phyloP scores from a whole-genome alignment of 2,888 invertebrate species.

The Diarsia dahlii region DNA sequence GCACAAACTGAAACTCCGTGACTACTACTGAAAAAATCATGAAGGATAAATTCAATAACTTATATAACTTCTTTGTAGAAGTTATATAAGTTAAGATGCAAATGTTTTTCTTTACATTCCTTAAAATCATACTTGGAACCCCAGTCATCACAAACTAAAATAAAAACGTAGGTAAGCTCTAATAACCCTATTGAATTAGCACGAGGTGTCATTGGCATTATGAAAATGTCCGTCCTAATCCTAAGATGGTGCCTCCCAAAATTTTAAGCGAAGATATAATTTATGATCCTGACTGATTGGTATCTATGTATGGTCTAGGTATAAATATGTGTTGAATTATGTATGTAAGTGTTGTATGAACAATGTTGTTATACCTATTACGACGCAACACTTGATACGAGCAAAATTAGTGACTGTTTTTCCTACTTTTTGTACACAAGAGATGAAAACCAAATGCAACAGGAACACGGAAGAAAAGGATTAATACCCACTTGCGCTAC shows the following conservation, averaged over 20 bases:
- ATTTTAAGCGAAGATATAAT: constrained; percentile 54
- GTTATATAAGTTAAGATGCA: no score
- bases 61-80: no score
- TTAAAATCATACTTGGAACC: no score
- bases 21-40: no score
- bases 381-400: not conserved
- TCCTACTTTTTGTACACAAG: not conserved
- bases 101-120: no score
- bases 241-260: constrained; percentile 71
- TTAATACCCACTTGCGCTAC: not conserved
- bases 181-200: constrained; percentile 42
- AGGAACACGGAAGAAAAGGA: no score
- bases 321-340: constrained; percentile 56
- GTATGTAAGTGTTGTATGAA: constrained; percentile 31
- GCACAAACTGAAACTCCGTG: no score
- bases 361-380: constrained; percentile 37
- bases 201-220: constrained; percentile 74
- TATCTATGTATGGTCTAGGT: constrained; percentile 59
- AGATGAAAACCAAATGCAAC: not conserved
- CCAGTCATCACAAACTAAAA: no score
- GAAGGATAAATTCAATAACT: no score
- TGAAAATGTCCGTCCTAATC: constrained; percentile 71
- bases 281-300: constrained; percentile 63
- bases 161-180: not conserved
- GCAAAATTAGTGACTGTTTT: not conserved